Percentiles rank a stretch among this genome's conserved stretches.
phyloP scores from a whole-genome alignment of 2,113 vertebrate genomes.

The Elaphurus davidianus region DNA sequence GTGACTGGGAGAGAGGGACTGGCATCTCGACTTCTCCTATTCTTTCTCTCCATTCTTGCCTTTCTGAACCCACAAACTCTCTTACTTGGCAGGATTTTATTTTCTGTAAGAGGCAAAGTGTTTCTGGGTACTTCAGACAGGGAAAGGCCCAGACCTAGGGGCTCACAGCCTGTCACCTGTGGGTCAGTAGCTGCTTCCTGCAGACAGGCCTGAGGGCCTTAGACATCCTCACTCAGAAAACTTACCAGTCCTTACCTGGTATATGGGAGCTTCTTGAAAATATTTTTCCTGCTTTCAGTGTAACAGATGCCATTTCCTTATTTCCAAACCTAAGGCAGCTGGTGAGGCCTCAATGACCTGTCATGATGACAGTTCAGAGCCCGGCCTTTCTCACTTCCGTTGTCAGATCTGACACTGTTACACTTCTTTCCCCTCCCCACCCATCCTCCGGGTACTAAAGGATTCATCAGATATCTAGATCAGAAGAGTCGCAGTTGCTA shows the following conservation, averaged over 20 bases:
- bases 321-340: not conserved
- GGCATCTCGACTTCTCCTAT: rapidly evolving
- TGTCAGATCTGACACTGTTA: not conserved
- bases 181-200: not conserved
- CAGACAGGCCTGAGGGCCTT: not conserved
- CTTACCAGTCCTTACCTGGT: not conserved
- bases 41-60: not conserved
- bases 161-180: not conserved
- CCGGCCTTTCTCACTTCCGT: not conserved
- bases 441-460: too few species aligned
- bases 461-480: not conserved
- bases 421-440: too few species aligned
- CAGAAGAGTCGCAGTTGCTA: not conserved
- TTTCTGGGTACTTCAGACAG: not conserved
- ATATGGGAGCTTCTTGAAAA: not conserved
- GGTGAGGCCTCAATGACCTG: not conserved
- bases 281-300: not conserved
- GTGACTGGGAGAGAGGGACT: not conserved
- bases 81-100: not conserved
- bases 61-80: not conserved
- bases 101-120: not conserved
- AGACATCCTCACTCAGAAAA: not conserved
- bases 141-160: not conserved
- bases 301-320: not conserved
- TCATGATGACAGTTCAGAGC: not conserved